These are phyloP conservation scores for Diplodus puntazzo DNA, from an alignment of 2,797 vertebrate species.

Conservation along the genomic window DNA sequence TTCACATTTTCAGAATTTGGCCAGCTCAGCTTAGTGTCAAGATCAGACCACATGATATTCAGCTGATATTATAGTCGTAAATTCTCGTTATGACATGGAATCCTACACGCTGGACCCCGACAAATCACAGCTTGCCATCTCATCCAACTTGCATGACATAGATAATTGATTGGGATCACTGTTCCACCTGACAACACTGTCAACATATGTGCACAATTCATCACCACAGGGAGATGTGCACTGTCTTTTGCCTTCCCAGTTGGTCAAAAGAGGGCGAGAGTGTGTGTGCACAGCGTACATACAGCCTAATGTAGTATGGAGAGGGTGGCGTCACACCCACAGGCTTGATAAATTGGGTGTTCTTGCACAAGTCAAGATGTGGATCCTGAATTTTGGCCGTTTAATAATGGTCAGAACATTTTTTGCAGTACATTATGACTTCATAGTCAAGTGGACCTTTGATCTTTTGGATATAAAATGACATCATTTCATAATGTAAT, in stretches of 20 bases:
- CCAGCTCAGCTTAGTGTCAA: conserved; percentile 3
- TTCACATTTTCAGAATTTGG: background rate
- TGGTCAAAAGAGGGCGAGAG: background rate
- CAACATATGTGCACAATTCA: background rate
- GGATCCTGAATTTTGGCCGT: too few relatives aligned
- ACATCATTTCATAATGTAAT: too few relatives aligned
- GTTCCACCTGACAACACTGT: background rate
- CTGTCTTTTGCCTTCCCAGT: background rate
- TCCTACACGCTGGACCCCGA: background rate
- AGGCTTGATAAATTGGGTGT: background rate
- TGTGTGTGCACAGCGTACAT: background rate
- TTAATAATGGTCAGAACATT: too few relatives aligned
- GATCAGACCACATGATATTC: background rate
- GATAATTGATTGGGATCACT: conserved; percentile 2
- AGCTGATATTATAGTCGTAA: background rate
- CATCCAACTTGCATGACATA: background rate
- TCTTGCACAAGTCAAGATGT: background rate
- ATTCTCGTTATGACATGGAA: background rate
- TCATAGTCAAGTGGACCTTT: too few relatives aligned
- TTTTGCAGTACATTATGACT: too few relatives aligned
- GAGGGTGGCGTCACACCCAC: background rate
- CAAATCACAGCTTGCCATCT: background rate
- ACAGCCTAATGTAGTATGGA: background rate
- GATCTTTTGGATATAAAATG: too few relatives aligned
- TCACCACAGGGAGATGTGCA: background rate